phyloP scores from a whole-genome alignment of 2,113 vertebrate species.

The Symphodus melops region DNA sequence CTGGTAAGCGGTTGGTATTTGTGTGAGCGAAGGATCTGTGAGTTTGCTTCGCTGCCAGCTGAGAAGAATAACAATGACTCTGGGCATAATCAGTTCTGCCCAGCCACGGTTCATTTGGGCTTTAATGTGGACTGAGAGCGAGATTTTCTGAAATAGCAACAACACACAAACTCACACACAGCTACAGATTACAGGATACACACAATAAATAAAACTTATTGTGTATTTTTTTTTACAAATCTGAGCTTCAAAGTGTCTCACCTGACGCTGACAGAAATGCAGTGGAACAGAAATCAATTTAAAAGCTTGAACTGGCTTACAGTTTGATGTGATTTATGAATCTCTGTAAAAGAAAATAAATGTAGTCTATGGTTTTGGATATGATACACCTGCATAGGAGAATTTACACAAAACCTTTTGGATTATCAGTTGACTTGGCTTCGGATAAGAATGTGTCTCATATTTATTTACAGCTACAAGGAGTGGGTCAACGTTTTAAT shows the following conservation, averaged over 20 bases:
- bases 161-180: constrained; percentile 12
- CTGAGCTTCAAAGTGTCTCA: not conserved
- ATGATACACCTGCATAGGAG: not conserved
- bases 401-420: not conserved
- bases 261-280: not conserved
- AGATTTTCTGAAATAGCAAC: constrained; percentile 35
- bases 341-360: not conserved
- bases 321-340: constrained; percentile 3
- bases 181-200: constrained; percentile 3
- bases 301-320: not conserved
- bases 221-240: too few species aligned
- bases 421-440: too few species aligned
- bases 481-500: not conserved
- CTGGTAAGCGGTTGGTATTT: constrained; percentile 52
- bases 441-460: not conserved
- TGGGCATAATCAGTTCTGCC: constrained; percentile 56
- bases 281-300: not conserved
- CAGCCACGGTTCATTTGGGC: constrained; percentile 37
- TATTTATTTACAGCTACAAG: not conserved
- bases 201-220: not conserved
- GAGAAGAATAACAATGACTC: constrained; percentile 70
- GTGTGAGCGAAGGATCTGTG: constrained; percentile 56
- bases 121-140: constrained; percentile 14
- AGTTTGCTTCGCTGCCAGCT: constrained; percentile 42
- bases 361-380: not conserved